These are phyloP conservation scores for Pasiphila rectangulata DNA, from an alignment of 2,888 invertebrate species.

Conservation along the genomic window DNA sequence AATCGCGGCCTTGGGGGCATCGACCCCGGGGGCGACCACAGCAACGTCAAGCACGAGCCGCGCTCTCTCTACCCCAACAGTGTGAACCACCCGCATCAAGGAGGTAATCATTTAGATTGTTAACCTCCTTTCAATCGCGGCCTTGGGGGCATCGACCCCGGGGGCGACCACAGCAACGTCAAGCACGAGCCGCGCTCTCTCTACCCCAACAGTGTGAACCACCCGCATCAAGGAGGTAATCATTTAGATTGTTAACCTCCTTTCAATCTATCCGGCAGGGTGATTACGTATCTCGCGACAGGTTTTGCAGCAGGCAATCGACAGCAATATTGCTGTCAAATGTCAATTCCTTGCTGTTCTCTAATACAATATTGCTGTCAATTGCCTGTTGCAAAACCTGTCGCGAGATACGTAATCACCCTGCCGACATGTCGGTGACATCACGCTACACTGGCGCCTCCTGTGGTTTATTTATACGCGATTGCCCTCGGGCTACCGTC, in stretches of 20 bases:
- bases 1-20: slow-evolving; percentile 85
- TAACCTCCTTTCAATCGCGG: slow-evolving; percentile 72
- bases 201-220: slow-evolving; percentile 59
- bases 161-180: slow-evolving; percentile 75
- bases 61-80: slow-evolving; percentile 60
- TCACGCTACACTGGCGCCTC: too few relatives aligned
- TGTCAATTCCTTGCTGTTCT: too few relatives aligned
- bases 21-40: slow-evolving; percentile 82
- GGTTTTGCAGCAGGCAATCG: too few relatives aligned
- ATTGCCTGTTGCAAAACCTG: too few relatives aligned
- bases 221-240: slow-evolving; percentile 71
- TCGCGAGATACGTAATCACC: too few relatives aligned
- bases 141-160: slow-evolving; percentile 85
- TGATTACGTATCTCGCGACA: too few relatives aligned
- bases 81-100: slow-evolving; percentile 65
- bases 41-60: slow-evolving; percentile 69
- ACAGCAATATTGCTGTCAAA: too few relatives aligned
- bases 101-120: slow-evolving; percentile 50
- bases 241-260: neutral
- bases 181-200: slow-evolving; percentile 67
- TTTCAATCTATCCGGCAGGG: too few relatives aligned
- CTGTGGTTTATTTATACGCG: too few relatives aligned
- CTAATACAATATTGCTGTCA: too few relatives aligned
- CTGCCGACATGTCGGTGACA: too few relatives aligned
- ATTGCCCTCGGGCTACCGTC: too few relatives aligned